Conservation (phyloP, 2,888 invertebrate species). For the Dryobotodes eremita region DNA sequence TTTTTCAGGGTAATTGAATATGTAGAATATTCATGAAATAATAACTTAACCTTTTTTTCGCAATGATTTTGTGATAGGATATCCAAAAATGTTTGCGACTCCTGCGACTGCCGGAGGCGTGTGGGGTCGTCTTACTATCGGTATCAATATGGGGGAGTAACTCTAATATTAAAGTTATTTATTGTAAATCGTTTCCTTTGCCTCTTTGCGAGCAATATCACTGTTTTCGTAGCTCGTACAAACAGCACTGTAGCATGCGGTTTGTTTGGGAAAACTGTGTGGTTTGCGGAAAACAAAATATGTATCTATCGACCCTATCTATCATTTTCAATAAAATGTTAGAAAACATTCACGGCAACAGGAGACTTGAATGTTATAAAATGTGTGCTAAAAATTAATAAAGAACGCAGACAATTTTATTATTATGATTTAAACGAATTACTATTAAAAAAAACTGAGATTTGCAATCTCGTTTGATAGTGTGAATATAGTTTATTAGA, state of each 20-base stretch:
- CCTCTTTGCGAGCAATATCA: constrained; percentile 80
- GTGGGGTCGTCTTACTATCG: constrained; percentile 85
- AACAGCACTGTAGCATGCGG: constrained; percentile 47
- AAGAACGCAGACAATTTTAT: background rate
- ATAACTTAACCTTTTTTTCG: background rate
- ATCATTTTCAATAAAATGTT: constrained; percentile 11
- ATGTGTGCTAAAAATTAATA: background rate
- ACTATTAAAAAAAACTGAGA: constrained; percentile 14
- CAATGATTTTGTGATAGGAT: background rate
- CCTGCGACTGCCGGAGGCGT: constrained; percentile 85
- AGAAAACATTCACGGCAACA: constrained; percentile 6
- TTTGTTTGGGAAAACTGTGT: constrained; percentile 34
- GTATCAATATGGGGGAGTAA: constrained; percentile 88
- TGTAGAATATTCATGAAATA: background rate
- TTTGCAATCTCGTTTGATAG: constrained; percentile 44
- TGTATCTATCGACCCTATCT: background rate
- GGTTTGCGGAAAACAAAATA: background rate
- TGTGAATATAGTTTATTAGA: constrained; percentile 68
- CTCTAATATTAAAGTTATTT: constrained; percentile 90
- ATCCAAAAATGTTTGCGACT: constrained; percentile 75
- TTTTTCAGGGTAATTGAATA: background rate
- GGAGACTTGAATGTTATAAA: background rate
- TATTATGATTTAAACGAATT: constrained; percentile 22
- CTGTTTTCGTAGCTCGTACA: constrained; percentile 62
- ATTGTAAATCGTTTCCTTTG: constrained; percentile 88